Evolutionary conservation across 2,797 vertebrate species (phyloP), one percentile per base, ranked within the genome.

Genomic region (Darevskia mixta): DNA sequence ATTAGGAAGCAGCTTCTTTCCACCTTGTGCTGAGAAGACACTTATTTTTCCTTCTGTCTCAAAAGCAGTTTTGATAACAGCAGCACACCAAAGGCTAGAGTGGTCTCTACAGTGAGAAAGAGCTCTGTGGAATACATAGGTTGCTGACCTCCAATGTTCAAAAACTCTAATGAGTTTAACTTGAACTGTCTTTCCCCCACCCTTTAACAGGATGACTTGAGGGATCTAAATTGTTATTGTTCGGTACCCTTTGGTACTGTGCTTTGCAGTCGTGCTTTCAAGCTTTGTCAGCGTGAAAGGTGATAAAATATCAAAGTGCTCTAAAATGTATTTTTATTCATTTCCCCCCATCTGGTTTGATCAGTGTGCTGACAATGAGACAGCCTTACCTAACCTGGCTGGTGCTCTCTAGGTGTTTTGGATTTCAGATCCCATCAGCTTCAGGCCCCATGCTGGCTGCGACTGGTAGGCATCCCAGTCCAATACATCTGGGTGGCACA

Each of bases 71-170:
- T 66, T 10, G 25, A 17, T 49, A 83, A 83, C 9, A 64, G n/a
- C 9, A 41, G 27, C 81, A 83, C 41, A 29, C 29, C 85, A 83
- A 71, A 86, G 17, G 45, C 10, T 79, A 43, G 71, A 79, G 43
- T 4, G 41, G 35, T 58, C 43, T 78, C 43, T 23, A 83, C 69
- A 58, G 11, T 61, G 41, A 23, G 61, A 82, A 73, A 49, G 13
- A 79, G n/a, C 7, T 73, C 23, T 15, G 8, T 41, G 32, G 67
- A 78, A 83, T 82, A 58, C 23, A 29, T 75, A 87, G 81, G 73
- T 20, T 87, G 80, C 41, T 87, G 80, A 87, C 86, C 81, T 49
- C 29, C 66, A 45, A 67, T 77, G 71, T 82, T 64, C 79, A 76
- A 67, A 87, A 87, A 76, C 45, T 80, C 11, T 77, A 77, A 67